Percentiles rank a stretch among this genome's conserved stretches.
These are phyloP conservation scores for Polypedilum vanderplanki DNA, from an alignment of 1,140 invertebrate genomes.

Conservation along the genomic window DNA sequence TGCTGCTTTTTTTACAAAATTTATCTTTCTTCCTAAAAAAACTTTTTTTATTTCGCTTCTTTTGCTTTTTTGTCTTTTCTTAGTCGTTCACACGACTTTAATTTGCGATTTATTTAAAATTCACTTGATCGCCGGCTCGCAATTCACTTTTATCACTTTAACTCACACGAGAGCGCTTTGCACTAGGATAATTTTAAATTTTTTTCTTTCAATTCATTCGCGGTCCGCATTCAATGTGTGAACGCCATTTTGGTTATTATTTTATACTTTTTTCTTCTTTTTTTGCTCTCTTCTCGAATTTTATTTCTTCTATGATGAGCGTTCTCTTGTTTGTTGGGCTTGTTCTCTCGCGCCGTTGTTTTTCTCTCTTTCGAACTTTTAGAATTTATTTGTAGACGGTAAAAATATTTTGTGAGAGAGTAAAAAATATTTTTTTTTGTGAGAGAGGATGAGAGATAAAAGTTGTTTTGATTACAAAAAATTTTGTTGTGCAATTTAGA, in stretches of 20 bases:
- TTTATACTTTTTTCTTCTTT: too few species aligned
- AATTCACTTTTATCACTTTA: neutral
- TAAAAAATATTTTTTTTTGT: neutral
- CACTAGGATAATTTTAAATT: neutral
- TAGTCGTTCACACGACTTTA: neutral
- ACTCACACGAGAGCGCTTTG: neutral
- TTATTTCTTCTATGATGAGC: neutral
- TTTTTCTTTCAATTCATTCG: neutral
- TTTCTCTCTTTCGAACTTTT: neutral
- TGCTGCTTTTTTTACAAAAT: neutral
- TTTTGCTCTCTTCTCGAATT: neutral
- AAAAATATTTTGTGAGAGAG: neutral
- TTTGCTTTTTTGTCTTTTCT: neutral
- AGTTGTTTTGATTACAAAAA: neutral
- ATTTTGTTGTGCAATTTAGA: neutral
- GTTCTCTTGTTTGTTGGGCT: neutral
- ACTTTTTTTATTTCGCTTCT: neutral
- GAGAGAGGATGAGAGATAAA: neutral
- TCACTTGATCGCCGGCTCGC: neutral
- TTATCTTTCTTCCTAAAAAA: neutral
- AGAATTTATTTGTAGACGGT: too few species aligned
- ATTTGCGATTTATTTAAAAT: neutral
- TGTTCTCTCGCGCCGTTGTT: too few species aligned
- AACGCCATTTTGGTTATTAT: conserved; percentile 6
- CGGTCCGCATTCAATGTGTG: conserved; percentile 15